phyloP scores from a whole-genome alignment of 2,888 invertebrate genomes.

The Neoscelio sp. region DNA sequence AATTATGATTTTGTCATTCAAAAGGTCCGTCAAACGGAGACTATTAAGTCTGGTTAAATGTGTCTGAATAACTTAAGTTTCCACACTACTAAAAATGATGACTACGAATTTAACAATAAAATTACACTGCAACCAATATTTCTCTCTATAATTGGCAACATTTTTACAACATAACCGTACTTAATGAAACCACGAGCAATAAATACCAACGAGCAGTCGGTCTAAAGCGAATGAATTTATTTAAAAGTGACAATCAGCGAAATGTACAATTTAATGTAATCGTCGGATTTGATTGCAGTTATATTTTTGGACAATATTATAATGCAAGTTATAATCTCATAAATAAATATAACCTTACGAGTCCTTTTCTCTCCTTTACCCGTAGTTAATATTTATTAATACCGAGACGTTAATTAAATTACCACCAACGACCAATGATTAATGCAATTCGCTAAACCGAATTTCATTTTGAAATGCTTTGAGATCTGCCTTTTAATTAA shows the following conservation, averaged over 20 bases:
- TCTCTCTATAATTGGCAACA: conserved; percentile 15
- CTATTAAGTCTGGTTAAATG: conserved; percentile 38
- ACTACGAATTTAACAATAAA: conserved; percentile 22
- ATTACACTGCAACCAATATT: conserved; percentile 16
- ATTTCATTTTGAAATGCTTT: conserved; percentile 52
- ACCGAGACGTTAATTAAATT: conserved; percentile 60
- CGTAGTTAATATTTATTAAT: conserved; percentile 64
- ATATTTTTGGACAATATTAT: not conserved
- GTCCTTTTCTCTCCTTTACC: conserved; percentile 44
- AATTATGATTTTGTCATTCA: conserved; percentile 47
- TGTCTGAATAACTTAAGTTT: conserved; percentile 22
- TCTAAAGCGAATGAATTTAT: too few species aligned
- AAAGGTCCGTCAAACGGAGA: conserved; percentile 35
- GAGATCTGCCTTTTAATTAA: conserved; percentile 52
- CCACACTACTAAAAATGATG: conserved; percentile 17
- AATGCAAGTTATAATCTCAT: conserved; percentile 40
- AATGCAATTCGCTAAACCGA: conserved; percentile 54
- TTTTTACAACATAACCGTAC: conserved; percentile 6
- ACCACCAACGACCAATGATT: conserved; percentile 57
- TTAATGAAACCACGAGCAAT: not conserved
- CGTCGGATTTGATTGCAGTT: too few species aligned
- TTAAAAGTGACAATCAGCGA: too few species aligned
- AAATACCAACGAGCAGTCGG: conserved; percentile 3
- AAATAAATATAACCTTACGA: conserved; percentile 49
- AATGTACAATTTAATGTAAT: too few species aligned